These are phyloP conservation scores for Cordilura impudica DNA, from an alignment of 2,888 invertebrate species.

Conservation along the genomic window DNA sequence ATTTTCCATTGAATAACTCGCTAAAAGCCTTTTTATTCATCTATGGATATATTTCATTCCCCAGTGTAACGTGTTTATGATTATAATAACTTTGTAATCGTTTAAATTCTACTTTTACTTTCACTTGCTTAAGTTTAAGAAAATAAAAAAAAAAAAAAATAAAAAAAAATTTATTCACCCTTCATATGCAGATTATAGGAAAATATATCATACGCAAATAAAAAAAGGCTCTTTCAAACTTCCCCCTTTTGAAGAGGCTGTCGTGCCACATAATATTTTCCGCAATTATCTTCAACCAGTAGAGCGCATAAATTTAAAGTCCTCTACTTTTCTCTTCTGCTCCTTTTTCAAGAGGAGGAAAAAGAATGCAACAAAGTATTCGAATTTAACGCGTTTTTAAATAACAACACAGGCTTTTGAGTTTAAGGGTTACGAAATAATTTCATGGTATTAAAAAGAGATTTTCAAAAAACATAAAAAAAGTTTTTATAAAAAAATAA, in stretches of 20 bases:
- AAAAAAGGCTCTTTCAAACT: slow-evolving; percentile 4
- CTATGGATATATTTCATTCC: neutral
- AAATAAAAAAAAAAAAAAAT: neutral
- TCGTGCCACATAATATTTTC: slow-evolving; percentile 52
- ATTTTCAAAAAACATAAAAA: no score
- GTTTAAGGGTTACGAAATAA: neutral
- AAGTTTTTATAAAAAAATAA: no score
- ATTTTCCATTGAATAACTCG: slow-evolving; percentile 30
- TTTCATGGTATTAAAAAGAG: neutral
- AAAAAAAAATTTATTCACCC: neutral
- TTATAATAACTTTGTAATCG: slow-evolving; percentile 33
- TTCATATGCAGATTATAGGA: slow-evolving; percentile 31
- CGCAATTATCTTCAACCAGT: slow-evolving; percentile 58
- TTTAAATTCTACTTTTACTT: slow-evolving; percentile 35
- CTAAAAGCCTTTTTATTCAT: neutral
- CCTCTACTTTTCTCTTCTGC: no score
- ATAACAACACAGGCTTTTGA: slow-evolving; percentile 5
- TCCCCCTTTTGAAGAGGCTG: slow-evolving; percentile 23
- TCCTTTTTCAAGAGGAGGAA: neutral
- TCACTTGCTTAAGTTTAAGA: neutral
- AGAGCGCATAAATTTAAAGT: slow-evolving; percentile 49
- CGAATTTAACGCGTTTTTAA: slow-evolving; percentile 48
- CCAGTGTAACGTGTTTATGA: slow-evolving; percentile 7
- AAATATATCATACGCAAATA: neutral
- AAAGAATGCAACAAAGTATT: slow-evolving; percentile 41